A percentile compares a stretch with the other conserved stretches of the same genome.
phyloP scores from a whole-genome alignment of 2,888 invertebrate genomes.

The Temnothorax rugatulus region DNA sequence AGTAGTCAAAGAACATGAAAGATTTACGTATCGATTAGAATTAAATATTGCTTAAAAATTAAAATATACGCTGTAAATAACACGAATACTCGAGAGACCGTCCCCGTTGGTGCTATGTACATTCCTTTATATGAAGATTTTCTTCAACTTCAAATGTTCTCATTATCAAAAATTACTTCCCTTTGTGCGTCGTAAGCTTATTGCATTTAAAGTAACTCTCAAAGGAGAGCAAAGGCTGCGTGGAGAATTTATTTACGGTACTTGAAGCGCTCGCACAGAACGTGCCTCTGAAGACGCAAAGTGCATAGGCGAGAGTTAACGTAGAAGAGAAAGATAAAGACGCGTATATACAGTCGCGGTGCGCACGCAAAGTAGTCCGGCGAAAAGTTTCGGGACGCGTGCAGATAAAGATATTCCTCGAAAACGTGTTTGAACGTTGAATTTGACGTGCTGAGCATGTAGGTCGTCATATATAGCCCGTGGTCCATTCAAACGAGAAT shows the following conservation, averaged over 20 bases:
- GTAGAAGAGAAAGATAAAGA: conserved; percentile 35
- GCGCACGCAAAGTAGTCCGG: background rate
- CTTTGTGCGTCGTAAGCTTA: conserved; percentile 36
- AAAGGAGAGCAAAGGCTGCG: conserved; percentile 17
- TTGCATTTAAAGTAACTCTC: conserved; percentile 42
- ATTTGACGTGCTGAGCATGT: conserved; percentile 37
- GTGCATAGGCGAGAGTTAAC: conserved; percentile 33
- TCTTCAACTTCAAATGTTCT: background rate
- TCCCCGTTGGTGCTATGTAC: background rate
- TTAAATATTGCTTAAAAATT: background rate
- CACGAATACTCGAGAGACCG: background rate
- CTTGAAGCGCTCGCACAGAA: conserved; percentile 9
- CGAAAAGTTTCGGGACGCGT: conserved; percentile 36
- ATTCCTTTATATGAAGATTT: background rate
- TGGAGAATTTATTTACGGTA: conserved; percentile 49
- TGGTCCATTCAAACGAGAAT: conserved; percentile 54
- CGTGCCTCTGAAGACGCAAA: conserved; percentile 23
- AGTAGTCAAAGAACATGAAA: background rate
- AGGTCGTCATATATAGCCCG: background rate
- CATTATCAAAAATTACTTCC: conserved; percentile 47
- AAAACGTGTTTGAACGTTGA: conserved; percentile 48
- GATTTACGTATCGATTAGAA: background rate
- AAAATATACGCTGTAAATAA: background rate
- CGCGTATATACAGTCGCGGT: background rate
- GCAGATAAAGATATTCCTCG: conserved; percentile 21